Evolutionary conservation across 2,797 vertebrate species (phyloP), one percentile per base, ranked within the genome.

Genomic region (Pseudochaenichthys georgianus): DNA sequence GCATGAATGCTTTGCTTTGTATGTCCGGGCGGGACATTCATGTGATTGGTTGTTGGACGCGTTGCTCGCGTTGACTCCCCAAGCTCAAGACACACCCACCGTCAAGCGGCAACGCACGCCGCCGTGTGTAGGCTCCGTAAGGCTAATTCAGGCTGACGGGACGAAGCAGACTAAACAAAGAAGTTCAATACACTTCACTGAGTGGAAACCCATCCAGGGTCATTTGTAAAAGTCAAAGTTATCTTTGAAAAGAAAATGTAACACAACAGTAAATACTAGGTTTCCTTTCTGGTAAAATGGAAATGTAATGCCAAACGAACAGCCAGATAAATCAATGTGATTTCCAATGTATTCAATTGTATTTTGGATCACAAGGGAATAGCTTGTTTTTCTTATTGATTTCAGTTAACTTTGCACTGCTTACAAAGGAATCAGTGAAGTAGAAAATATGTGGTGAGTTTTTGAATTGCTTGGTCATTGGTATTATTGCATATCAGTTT

Each of bases 91-190:
- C 21, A 21, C 21, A 21, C 21, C 21, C 21, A 21, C 21, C 2
- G 21, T 21, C 21, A 21, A 21, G 21, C 21, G 21, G 21, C 2
- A 21, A 21, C 21, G 21, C 21, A 21, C 21, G 21, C 21, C 21
- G 21, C 21, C 21, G 21, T 21, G 21, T 21, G 21, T 21, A 21
- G 21, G 21, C 21, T 21, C 21, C 21, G 21, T 21, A 12, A 70
- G 58, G 63, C 73, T 88, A 90, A 93, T 87, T 73, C 77, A 50
- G 62, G 21, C 42, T 87, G 88, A 88, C 81, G 76, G 86, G 70
- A 89, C 75, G 84, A 84, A 72, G 79, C 80, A 75, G 79, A 80
- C 78, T 87, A 84, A 92, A 91, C 79, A 88, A 92, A 87, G 78
- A 77, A 73, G 79, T 81, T 84, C 81, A 82, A 87, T 86, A 80